A percentile compares a stretch with the other conserved stretches of the same genome.
These are phyloP conservation scores for Aspidiotus destructor DNA, from an alignment of 2,888 invertebrate genomes.

Conservation along the genomic window DNA sequence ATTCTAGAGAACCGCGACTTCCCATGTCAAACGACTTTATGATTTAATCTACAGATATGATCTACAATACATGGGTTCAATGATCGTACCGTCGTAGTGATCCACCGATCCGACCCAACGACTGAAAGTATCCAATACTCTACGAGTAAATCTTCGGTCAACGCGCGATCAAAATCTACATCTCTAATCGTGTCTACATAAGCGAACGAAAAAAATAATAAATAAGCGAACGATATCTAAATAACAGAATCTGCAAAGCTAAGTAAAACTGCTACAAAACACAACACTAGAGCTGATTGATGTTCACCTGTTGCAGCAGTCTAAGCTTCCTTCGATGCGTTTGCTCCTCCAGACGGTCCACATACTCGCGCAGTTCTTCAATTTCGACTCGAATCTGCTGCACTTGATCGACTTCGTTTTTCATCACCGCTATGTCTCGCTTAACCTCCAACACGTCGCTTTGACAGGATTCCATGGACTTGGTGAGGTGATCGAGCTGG, in stretches of 20 bases:
- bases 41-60: too few relatives aligned
- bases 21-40: too few relatives aligned
- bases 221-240: not conserved
- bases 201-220: too few relatives aligned
- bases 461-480: conserved; percentile 89
- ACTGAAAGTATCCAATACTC: too few relatives aligned
- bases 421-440: conserved; percentile 90
- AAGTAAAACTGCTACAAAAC: not conserved
- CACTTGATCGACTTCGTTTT: conserved; percentile 85
- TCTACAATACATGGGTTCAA: too few relatives aligned
- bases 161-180: too few relatives aligned
- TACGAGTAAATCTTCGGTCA: too few relatives aligned
- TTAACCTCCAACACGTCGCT: conserved; percentile 84
- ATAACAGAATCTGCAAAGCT: not conserved
- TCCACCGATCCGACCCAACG: too few relatives aligned
- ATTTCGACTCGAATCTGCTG: conserved; percentile 93
- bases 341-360: conserved; percentile 83
- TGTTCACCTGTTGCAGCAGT: conserved; percentile 77
- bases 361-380: conserved; percentile 83
- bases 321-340: conserved; percentile 80
- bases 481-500: conserved; percentile 85
- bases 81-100: too few relatives aligned
- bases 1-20: too few relatives aligned
- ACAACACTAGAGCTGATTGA: not conserved
- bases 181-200: too few relatives aligned